Base-by-base conservation (phyloP, 2,888 invertebrate genomes). In the Scotopteryx bipunctaria region DNA sequence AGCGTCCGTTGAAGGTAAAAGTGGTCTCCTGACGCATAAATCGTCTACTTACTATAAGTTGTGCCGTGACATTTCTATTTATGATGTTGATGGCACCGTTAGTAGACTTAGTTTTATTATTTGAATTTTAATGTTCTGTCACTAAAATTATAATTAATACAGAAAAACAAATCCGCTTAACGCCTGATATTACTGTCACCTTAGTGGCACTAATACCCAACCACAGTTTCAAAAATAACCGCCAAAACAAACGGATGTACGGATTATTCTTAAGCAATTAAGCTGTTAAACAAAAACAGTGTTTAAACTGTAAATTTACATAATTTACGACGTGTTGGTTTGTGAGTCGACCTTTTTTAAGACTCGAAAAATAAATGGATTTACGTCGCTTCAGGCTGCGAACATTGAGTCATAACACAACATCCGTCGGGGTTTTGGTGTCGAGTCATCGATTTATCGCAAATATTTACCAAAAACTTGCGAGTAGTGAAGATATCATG, bases 181-280 rank as follows among this genome's bases (percentile, higher is more conserved):
- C 2, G 29, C 6, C 36, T 19, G 11, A 31, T 21, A 44, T 43
- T 33, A 29, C 11, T 15, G 46, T 42, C 48, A 54, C 35, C 45
- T 48, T 45, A 57, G 41, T 13, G n/a, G 8, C 25, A 46, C 45
- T 38, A 32, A 38, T 37, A 31, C 37, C 31, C 33, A 33, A 38
- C 45, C 31, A 46, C 38, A 40, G 33, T 11, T 27, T 16, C 8
- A 27, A 27, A 14, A 35, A 27, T 19, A 46, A 31, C n/a, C 15
- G 8, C 31, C 9, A 14, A 21, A 2, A 14, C 0, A 2, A 73
- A 70, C 73, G 72, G 69, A 78, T 75, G 76, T 71, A 27, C 63
- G 70, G 67, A 73, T 73, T 75, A 74, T 63, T 70, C 67, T 58
- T 63, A 64, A 64, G 43, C 68, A 78, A 80, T 80, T 77, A 80